phyloP scores from a whole-genome alignment of 2,113 vertebrate genomes.

The Anseranas semipalmata region DNA sequence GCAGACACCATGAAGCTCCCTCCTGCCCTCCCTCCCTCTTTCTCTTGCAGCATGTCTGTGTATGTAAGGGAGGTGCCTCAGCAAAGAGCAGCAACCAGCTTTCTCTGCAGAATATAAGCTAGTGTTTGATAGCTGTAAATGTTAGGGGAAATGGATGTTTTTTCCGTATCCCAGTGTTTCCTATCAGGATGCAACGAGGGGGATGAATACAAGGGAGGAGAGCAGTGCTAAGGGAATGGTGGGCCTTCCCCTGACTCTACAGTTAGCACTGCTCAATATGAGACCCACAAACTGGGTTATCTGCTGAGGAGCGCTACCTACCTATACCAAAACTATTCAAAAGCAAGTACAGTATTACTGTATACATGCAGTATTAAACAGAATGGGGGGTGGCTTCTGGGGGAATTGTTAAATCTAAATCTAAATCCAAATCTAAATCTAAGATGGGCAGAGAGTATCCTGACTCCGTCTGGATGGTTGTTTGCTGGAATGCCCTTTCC shows the following conservation, averaged over 20 bases:
- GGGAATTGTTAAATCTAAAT: background rate
- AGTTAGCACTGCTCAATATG: background rate
- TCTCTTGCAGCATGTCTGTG: background rate
- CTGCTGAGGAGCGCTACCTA: background rate
- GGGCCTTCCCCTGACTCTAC: background rate
- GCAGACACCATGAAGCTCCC: background rate
- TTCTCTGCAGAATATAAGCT: background rate
- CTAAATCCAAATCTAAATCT: background rate
- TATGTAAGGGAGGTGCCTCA: background rate
- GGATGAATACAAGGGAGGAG: background rate
- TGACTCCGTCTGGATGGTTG: background rate
- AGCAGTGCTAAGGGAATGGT: background rate
- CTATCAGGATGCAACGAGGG: background rate
- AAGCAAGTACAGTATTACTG: background rate
- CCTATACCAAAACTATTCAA: background rate
- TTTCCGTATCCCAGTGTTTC: background rate
- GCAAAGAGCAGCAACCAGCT: background rate
- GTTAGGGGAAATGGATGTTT: background rate
- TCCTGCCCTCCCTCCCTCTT: background rate
- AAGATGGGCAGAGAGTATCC: background rate
- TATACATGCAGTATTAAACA: background rate
- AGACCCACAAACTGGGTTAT: background rate
- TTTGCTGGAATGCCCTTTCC: background rate
- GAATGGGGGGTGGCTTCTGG: background rate
- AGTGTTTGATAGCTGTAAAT: background rate